phyloP scores from a whole-genome alignment of 2,888 invertebrate species.

The Hypsopygia costalis region DNA sequence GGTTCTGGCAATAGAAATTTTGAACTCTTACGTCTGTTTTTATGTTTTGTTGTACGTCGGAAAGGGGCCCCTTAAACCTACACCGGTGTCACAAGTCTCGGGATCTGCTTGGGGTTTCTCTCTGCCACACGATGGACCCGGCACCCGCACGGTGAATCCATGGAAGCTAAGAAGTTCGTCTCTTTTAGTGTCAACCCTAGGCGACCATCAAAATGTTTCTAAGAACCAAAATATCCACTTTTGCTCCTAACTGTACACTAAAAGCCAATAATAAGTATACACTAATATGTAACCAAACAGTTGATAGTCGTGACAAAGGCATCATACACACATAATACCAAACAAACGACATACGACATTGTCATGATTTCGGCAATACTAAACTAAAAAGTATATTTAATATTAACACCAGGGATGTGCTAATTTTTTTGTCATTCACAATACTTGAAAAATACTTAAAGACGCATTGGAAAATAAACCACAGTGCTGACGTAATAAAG shows the following conservation, averaged over 20 bases:
- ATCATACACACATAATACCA: slow-evolving; percentile 26
- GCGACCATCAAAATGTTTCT: too few relatives aligned
- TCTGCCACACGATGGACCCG: too few relatives aligned
- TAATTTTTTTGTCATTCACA: slow-evolving; percentile 31
- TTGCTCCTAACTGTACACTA: slow-evolving; percentile 11
- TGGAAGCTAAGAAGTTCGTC: too few relatives aligned
- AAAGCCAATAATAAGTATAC: slow-evolving; percentile 10
- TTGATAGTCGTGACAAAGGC: slow-evolving; percentile 47
- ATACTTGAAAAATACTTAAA: slow-evolving; percentile 18
- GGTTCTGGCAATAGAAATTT: too few relatives aligned
- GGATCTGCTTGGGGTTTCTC: too few relatives aligned
- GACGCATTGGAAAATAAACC: background rate
- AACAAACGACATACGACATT: slow-evolving; percentile 52
- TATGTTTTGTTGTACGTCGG: too few relatives aligned
- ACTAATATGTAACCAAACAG: slow-evolving; percentile 16
- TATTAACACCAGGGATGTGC: slow-evolving; percentile 33
- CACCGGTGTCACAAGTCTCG: too few relatives aligned
- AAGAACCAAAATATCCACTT: too few relatives aligned
- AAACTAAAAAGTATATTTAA: slow-evolving; percentile 25
- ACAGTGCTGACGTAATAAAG: slow-evolving; percentile 11
- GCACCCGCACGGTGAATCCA: too few relatives aligned
- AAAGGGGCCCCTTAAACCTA: too few relatives aligned
- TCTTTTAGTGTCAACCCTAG: too few relatives aligned
- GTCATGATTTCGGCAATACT: slow-evolving; percentile 31
- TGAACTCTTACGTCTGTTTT: too few relatives aligned